These are phyloP conservation scores for Oncorhynchus keta DNA, from an alignment of 2,113 vertebrate genomes.

Conservation along the genomic window DNA sequence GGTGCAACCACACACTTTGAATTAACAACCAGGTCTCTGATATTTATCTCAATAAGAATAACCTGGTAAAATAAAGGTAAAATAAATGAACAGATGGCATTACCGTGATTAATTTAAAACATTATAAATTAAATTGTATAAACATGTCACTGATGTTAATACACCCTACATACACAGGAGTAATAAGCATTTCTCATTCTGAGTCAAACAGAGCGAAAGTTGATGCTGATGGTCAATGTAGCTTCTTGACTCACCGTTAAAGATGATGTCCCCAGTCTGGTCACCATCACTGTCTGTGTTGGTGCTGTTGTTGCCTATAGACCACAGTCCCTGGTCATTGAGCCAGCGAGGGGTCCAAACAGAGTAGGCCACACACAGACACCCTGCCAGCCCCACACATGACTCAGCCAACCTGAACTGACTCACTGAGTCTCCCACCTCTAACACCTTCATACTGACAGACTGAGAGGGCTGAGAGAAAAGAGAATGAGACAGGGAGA, in stretches of 20 bases:
- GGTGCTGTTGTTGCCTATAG: constrained; percentile 53
- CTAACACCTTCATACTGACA: constrained; percentile 55
- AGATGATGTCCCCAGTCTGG: not conserved
- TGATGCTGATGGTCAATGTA: not conserved
- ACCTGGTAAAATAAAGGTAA: no score
- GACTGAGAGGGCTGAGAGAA: not conserved
- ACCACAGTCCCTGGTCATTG: constrained; percentile 67
- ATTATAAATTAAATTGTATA: not conserved
- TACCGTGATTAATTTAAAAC: not conserved
- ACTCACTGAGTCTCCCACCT: constrained; percentile 52
- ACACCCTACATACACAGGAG: not conserved
- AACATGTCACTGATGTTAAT: not conserved
- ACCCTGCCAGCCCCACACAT: constrained; percentile 67
- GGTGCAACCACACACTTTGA: no score
- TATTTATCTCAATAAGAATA: not conserved
- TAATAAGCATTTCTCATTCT: not conserved
- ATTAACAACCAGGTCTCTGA: no score
- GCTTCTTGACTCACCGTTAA: constrained; percentile 48
- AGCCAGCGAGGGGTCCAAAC: constrained; percentile 73
- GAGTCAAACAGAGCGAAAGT: not conserved
- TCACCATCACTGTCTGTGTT: constrained; percentile 23
- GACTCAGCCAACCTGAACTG: constrained; percentile 71
- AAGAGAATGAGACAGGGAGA: not conserved
- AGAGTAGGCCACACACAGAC: constrained; percentile 66
- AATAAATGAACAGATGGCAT: not conserved